Evolutionary conservation across 92 coral and sea anemone genomes (phyloP).

Genomic region (Pocillopora grandis): DNA sequence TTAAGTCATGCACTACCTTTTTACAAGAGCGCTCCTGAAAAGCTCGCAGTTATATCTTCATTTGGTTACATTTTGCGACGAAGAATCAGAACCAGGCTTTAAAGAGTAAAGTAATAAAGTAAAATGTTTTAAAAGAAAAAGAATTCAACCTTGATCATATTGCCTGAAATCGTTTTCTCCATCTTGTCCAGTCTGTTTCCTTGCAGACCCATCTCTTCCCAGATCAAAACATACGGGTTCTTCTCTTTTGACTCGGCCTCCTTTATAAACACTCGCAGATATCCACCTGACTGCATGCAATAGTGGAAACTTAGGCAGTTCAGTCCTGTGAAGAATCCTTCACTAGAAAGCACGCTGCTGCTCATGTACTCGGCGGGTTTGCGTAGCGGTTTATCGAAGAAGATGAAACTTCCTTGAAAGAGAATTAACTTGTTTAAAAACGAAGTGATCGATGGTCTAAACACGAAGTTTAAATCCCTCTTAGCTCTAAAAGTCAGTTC

Average conservation of each 20-base stretch:
- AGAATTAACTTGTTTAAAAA: background rate
- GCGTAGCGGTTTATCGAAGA: conserved; percentile 14
- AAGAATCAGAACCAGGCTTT: too few relatives aligned
- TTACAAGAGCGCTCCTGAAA: too few relatives aligned
- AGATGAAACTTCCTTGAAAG: conserved; percentile 22
- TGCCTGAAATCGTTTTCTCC: conserved; percentile 20
- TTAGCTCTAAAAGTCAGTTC: too few relatives aligned
- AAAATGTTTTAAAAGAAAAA: background rate
- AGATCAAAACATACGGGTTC: conserved; percentile 31
- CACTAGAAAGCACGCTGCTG: conserved; percentile 31
- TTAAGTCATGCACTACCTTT: too few relatives aligned
- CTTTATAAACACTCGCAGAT: conserved; percentile 23
- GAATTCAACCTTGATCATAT: background rate
- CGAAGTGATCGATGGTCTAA: too few relatives aligned
- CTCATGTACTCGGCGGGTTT: conserved; percentile 22
- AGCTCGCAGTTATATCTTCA: too few relatives aligned
- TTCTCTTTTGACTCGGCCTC: conserved; percentile 3
- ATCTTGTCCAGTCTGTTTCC: conserved; percentile 11
- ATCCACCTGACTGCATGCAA: conserved; percentile 27
- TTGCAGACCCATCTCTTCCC: conserved; percentile 24
- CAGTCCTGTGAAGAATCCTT: conserved; percentile 22
- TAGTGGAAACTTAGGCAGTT: conserved; percentile 22
- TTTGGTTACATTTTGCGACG: too few relatives aligned
- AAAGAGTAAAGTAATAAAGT: too few relatives aligned
- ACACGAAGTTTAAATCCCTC: too few relatives aligned